phyloP scores from a whole-genome alignment of 2,113 vertebrate genomes.

The Callorhinus ursinus region DNA sequence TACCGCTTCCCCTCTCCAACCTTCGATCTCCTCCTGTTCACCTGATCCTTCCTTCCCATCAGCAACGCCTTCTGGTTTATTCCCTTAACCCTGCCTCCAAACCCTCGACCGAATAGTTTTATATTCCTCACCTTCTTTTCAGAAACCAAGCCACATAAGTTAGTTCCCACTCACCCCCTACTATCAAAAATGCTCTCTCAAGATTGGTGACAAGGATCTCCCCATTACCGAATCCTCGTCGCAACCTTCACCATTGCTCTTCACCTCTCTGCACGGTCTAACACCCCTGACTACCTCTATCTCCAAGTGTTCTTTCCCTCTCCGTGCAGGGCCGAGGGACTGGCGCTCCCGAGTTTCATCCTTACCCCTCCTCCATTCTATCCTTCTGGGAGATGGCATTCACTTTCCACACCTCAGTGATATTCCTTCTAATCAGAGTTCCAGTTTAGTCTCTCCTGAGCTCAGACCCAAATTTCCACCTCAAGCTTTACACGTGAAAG shows the following conservation, averaged over 20 bases:
- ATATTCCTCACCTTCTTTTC: not conserved
- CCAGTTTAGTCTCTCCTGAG: not conserved
- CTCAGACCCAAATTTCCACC: not conserved
- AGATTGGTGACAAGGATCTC: not conserved
- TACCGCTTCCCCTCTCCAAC: too few relatives aligned
- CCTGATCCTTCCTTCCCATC: not conserved
- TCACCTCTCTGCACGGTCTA: not conserved
- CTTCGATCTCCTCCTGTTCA: not conserved
- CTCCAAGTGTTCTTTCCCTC: not conserved
- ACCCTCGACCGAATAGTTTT: not conserved
- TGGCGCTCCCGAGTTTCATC: not conserved
- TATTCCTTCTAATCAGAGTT: not conserved
- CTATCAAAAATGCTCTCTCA: not conserved
- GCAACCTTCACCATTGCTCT: not conserved
- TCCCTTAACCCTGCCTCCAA: not conserved
- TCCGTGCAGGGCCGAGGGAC: rapidly evolving
- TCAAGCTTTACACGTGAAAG: not conserved
- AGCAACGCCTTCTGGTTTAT: not conserved
- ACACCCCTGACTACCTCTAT: not conserved
- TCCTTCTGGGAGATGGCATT: not conserved
- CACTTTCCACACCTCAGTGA: not conserved
- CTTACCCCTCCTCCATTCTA: not conserved
- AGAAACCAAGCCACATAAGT: not conserved
- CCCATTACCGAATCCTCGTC: not conserved
- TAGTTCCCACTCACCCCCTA: not conserved